Conservation (phyloP, 2,888 invertebrate genomes). For the Caenorhabditis afra region DNA sequence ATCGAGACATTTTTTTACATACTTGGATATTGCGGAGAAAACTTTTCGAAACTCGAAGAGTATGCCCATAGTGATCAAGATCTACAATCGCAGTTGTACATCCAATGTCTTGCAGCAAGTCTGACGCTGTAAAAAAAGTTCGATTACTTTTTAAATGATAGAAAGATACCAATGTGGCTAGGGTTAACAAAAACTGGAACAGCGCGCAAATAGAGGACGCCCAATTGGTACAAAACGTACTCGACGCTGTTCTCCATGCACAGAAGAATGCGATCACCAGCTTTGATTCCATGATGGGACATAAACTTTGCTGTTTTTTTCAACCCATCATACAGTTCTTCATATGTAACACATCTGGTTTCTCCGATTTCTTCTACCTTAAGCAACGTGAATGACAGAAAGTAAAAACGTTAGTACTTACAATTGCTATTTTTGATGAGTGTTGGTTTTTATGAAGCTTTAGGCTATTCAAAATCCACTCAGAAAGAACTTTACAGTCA, state of each 20-base stretch:
- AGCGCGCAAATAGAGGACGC: conserved; percentile 53
- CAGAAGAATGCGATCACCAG: conserved; percentile 51
- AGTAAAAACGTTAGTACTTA: conserved; percentile 15
- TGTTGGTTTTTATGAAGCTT: conserved; percentile 25
- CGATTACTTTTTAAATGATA: no score
- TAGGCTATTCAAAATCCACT: conserved; percentile 57
- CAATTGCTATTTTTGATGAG: conserved; percentile 56
- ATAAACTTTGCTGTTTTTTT: conserved; percentile 60
- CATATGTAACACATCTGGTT: conserved; percentile 60
- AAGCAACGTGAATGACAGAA: neutral
- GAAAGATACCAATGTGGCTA: conserved; percentile 53
- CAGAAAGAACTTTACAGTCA: conserved; percentile 12
- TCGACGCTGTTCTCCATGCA: conserved; percentile 67
- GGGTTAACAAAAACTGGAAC: conserved; percentile 63
- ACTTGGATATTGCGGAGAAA: conserved; percentile 29
- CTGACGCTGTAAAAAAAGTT: conserved; percentile 19
- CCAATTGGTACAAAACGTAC: conserved; percentile 60
- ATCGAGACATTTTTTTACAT: neutral
- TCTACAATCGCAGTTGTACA: conserved; percentile 59
- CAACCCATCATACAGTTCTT: conserved; percentile 54
- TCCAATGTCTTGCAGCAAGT: conserved; percentile 44
- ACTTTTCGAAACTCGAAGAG: conserved; percentile 39
- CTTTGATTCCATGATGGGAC: conserved; percentile 58
- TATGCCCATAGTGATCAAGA: conserved; percentile 58
- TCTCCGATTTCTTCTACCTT: conserved; percentile 66